phyloP scores from a whole-genome alignment of 2,888 invertebrate genomes.

The Ischnus inquisitorius region DNA sequence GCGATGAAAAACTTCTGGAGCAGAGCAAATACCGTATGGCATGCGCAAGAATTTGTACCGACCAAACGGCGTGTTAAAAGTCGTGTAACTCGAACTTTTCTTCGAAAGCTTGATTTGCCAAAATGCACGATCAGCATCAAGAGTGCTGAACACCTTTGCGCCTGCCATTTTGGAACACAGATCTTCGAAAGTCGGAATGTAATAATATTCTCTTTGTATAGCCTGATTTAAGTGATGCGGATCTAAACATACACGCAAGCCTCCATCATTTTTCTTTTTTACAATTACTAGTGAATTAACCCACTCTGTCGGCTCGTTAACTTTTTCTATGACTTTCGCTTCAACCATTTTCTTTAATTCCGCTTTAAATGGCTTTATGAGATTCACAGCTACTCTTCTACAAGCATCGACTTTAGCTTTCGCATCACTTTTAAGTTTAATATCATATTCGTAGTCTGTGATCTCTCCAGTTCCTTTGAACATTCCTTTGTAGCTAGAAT shows the following conservation, averaged over 20 bases:
- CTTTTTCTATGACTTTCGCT: not conserved
- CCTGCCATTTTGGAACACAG: slow-evolving; percentile 72
- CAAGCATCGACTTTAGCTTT: slow-evolving; percentile 44
- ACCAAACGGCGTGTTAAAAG: slow-evolving; percentile 77
- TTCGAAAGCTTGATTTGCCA: slow-evolving; percentile 73
- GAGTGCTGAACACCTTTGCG: slow-evolving; percentile 73
- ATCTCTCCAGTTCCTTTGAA: slow-evolving; percentile 70
- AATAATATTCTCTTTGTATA: slow-evolving; percentile 71
- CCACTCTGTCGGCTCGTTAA: slow-evolving; percentile 19
- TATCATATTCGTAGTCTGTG: slow-evolving; percentile 60
- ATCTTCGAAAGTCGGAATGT: slow-evolving; percentile 76
- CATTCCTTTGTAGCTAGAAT: too few species aligned
- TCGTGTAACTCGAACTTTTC: slow-evolving; percentile 72
- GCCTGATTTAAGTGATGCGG: slow-evolving; percentile 77
- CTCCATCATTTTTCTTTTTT: slow-evolving; percentile 9
- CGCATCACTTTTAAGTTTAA: slow-evolving; percentile 66
- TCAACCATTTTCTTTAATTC: slow-evolving; percentile 59
- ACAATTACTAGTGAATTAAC: not conserved
- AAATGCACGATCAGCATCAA: slow-evolving; percentile 76
- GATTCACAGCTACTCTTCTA: slow-evolving; percentile 41
- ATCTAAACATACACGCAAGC: slow-evolving; percentile 76
- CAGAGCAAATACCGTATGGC: slow-evolving; percentile 74
- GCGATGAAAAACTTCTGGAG: too few species aligned
- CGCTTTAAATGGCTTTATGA: slow-evolving; percentile 61
- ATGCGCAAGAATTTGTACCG: slow-evolving; percentile 75